These are phyloP conservation scores for Colius striatus DNA, from an alignment of 2,113 vertebrate species.

Conservation along the genomic window DNA sequence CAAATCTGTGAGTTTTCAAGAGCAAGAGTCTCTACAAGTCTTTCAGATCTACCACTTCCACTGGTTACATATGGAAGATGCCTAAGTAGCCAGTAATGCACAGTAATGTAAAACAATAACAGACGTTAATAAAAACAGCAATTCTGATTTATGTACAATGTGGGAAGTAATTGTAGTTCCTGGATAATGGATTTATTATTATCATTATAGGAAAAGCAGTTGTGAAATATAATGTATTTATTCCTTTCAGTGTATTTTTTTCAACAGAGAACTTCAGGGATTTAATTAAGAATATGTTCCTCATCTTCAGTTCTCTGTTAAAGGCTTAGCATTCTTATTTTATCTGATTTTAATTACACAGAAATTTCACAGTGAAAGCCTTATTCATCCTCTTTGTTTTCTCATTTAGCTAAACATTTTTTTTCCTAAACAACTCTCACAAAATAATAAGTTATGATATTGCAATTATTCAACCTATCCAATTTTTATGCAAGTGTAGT, in stretches of 20 bases:
- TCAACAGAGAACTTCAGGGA: not conserved
- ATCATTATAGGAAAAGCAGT: not conserved
- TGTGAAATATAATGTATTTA: not conserved
- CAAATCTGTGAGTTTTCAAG: not conserved
- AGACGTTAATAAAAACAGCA: not conserved
- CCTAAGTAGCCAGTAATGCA: not conserved
- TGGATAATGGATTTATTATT: not conserved
- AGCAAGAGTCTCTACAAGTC: not conserved
- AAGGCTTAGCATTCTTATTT: not conserved
- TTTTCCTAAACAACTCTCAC: not conserved
- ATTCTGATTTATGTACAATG: not conserved
- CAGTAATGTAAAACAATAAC: not conserved
- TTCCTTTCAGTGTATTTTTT: not conserved
- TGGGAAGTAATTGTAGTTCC: not conserved
- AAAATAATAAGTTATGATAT: constrained; percentile 39
- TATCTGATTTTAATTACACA: not conserved
- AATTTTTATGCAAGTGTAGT: constrained; percentile 35
- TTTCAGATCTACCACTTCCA: not conserved
- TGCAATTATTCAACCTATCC: constrained; percentile 2
- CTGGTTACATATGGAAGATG: not conserved
- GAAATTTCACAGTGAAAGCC: not conserved
- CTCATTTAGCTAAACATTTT: not conserved
- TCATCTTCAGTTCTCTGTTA: not conserved
- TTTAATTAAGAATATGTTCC: not conserved
- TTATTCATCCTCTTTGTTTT: not conserved